Conservation (phyloP, 1,140 invertebrate genomes). For the Drosophila albomicans region DNA sequence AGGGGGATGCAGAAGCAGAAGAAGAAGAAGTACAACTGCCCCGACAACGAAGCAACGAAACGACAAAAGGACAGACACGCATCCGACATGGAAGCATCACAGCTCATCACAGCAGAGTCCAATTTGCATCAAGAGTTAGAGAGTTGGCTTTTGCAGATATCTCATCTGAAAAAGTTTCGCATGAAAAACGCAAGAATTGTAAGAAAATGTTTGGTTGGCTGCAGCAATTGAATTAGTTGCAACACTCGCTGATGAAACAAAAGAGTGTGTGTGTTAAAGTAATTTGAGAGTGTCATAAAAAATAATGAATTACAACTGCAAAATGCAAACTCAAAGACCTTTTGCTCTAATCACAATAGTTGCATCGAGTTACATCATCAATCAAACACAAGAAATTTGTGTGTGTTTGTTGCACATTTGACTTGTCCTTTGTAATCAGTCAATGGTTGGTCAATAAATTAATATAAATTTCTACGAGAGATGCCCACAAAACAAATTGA, state of each 20-base stretch:
- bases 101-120: constrained; percentile 71
- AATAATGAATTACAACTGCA: neutral
- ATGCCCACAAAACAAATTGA: constrained; percentile 28
- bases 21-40: constrained; percentile 32
- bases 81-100: constrained; percentile 48
- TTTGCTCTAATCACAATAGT: neutral
- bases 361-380: constrained; percentile 7
- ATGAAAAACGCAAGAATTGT: constrained; percentile 28
- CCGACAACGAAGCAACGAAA: constrained; percentile 9
- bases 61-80: constrained; percentile 26
- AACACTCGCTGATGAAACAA: constrained; percentile 18
- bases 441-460: constrained; percentile 36
- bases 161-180: constrained; percentile 24
- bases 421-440: constrained; percentile 11
- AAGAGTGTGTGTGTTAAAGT: neutral
- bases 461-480: constrained; percentile 36
- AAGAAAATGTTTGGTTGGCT: constrained; percentile 39
- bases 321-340: too few species aligned
- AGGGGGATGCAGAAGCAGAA: neutral
- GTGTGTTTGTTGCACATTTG: neutral
- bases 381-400: constrained; percentile 3
- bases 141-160: constrained; percentile 18
- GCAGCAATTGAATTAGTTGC: constrained; percentile 42
- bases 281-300: neutral
- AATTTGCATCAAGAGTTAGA: constrained; percentile 58